phyloP scores from a whole-genome alignment of 2,113 vertebrate genomes.

The Takifugu bimaculatus region DNA sequence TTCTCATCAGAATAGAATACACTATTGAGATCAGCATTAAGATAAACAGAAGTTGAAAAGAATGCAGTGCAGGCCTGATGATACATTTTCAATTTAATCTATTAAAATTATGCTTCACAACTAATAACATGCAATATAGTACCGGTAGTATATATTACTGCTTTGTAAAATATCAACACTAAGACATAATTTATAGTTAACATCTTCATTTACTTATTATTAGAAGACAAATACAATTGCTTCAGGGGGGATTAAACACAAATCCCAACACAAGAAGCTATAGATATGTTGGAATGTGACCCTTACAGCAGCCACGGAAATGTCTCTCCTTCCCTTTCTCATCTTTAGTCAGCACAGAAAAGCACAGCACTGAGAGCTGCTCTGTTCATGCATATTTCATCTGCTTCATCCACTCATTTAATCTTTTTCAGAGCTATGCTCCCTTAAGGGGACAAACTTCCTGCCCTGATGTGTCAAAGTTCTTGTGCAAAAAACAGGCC shows the following conservation, averaged over 20 bases:
- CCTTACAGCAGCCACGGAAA: conserved; percentile 4
- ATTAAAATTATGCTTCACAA: no score
- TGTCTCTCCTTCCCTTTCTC: neutral
- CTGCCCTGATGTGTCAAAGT: conserved; percentile 63
- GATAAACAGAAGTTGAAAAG: no score
- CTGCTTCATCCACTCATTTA: conserved; percentile 38
- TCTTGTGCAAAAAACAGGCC: conserved; percentile 54
- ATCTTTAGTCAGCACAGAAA: conserved; percentile 7
- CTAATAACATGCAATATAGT: no score
- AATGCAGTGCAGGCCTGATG: no score
- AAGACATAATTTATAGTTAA: neutral
- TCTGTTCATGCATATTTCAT: conserved; percentile 55
- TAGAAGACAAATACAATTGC: neutral
- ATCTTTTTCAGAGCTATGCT: conserved; percentile 53
- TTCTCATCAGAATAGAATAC: no score
- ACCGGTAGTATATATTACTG: no score
- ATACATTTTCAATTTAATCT: no score
- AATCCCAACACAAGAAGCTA: neutral
- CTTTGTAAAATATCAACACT: no score
- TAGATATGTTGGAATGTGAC: neutral
- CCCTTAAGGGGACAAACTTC: conserved; percentile 59
- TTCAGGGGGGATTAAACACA: neutral
- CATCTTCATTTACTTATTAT: neutral
- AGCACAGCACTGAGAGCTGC: conserved; percentile 16
- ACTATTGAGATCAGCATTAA: no score